Percentiles rank a stretch among this genome's conserved stretches.
Evolutionary conservation across 2,113 vertebrate species (phyloP).

Genomic region (Todiramphus saurophagus): DNA sequence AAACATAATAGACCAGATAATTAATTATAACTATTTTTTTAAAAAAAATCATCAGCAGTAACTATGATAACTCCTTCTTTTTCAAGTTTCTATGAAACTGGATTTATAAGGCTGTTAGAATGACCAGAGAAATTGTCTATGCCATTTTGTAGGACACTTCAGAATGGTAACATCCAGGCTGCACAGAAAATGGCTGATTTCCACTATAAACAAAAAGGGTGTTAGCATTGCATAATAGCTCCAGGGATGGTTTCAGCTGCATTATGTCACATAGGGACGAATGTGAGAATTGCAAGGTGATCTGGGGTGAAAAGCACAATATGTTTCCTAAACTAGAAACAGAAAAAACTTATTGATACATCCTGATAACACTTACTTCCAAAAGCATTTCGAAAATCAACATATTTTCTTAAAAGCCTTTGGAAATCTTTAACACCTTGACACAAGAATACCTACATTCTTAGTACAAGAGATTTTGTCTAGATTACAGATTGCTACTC

Average conservation of each 20-base stretch:
- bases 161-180: background rate
- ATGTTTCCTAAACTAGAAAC: constrained; percentile 24
- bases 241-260: constrained; percentile 50
- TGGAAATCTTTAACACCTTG: background rate
- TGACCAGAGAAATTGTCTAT: background rate
- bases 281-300: constrained; percentile 60
- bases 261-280: constrained; percentile 51
- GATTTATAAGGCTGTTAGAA: background rate
- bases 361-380: background rate
- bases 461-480: background rate
- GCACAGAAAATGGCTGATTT: constrained; percentile 40
- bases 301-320: constrained; percentile 50
- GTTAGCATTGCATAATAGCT: constrained; percentile 58
- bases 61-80: background rate
- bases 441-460: background rate
- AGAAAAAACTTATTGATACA: background rate
- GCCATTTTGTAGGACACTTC: background rate
- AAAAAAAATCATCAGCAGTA: background rate
- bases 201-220: constrained; percentile 31
- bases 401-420: background rate
- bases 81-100: background rate
- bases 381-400: background rate
- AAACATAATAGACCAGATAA: background rate
- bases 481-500: background rate
- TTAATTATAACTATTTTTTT: background rate